Base-by-base conservation (phyloP, 92 coral and sea anemone genomes). In the Epizoanthus scotinus region DNA sequence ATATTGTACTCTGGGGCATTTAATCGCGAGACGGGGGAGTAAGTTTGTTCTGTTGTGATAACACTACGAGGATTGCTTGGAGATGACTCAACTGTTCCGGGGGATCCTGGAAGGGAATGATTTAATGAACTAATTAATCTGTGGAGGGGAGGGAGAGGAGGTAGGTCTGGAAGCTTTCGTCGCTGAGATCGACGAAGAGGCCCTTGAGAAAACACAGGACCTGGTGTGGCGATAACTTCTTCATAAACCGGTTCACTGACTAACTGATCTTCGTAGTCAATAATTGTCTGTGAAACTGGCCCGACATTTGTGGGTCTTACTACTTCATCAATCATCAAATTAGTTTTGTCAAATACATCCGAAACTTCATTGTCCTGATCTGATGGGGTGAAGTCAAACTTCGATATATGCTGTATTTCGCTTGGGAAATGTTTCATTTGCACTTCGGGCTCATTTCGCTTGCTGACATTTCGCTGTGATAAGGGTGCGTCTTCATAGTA, bases 161-260 rank as follows among this genome's bases (percentile, higher is more conserved):
- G 81, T 20, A 36, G 36, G 6, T 75, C 67, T 38, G 81, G 81
- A 21, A 75, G 81, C 21, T 40, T 66, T 6, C 68, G 63, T 24
- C 66, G 59, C 54, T 59, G 81, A 26, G 81, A 75, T 42, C 67
- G 63, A 22, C 81, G 67, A 12, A 75, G 50, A 60, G 69, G 81
- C 9, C 67, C 81, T 22, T 5, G 69, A 25, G 47, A 55, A 38
- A 59, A 7, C 50, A 44, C n/a, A 40, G 81, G 20, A 38, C 53
- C 22, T 10, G 52, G 64, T 34, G 14, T 17, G 10, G 52, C 34
- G 8, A 73, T 66, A 19, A 73, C 56, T 31, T 73, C 52, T 29
- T 25, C 65, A 14, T 73, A 56, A 34, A 28, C 65, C 18, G 69
- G 28, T 36, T 75, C 68, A 1, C 63, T 59, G 42, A 54, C 29